phyloP scores from a whole-genome alignment of 2,888 invertebrate species.

The Acanthosepion pharaonis region DNA sequence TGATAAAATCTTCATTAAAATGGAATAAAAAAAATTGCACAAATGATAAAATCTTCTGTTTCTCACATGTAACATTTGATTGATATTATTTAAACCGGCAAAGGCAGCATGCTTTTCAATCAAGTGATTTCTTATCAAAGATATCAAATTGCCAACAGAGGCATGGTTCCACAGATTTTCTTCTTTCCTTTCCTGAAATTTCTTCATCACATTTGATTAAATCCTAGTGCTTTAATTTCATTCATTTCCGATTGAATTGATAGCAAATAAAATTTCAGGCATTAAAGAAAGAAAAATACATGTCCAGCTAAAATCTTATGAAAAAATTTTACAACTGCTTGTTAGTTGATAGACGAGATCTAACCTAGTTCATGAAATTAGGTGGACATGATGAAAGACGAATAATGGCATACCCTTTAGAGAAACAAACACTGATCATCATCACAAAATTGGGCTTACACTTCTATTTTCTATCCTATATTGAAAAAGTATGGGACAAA shows the following conservation, averaged over 20 bases:
- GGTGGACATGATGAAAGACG: background rate
- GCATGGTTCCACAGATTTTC: background rate
- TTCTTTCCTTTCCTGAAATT: background rate
- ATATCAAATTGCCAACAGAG: slow-evolving; percentile 15
- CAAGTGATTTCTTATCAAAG: slow-evolving; percentile 1
- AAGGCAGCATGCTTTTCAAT: background rate
- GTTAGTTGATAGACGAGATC: background rate
- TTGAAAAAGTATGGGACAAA: no score
- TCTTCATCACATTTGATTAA: background rate
- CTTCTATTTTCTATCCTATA: no score
- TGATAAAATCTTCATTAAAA: background rate
- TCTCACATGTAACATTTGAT: slow-evolving; percentile 33
- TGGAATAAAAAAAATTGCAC: background rate
- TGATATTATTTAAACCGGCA: slow-evolving; percentile 6
- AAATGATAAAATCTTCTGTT: background rate
- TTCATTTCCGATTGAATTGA: slow-evolving; percentile 20
- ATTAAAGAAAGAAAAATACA: slow-evolving; percentile 17
- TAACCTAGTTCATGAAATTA: background rate
- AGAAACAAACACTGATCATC: no score
- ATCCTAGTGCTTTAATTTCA: slow-evolving; percentile 20
- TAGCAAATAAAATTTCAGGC: slow-evolving; percentile 11
- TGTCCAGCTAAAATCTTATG: background rate
- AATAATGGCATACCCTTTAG: no score
- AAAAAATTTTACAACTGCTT: background rate
- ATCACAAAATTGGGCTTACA: no score